Evolutionary conservation across 2,797 vertebrate genomes (phyloP).

Genomic region (Discoglossus pictus): DNA sequence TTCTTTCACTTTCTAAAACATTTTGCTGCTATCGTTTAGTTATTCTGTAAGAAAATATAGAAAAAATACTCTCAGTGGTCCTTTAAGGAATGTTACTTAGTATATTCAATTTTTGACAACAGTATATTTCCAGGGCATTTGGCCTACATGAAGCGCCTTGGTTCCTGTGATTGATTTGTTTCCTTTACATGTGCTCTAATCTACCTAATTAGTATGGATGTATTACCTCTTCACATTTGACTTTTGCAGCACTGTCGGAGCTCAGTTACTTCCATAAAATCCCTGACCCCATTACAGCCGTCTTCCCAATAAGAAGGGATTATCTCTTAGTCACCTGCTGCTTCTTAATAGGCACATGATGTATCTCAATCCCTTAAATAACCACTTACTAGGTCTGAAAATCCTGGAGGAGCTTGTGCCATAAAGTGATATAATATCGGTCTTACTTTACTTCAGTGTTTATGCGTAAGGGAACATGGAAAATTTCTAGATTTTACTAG

Average conservation of each 20-base stretch:
- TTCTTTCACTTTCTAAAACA: too few species aligned
- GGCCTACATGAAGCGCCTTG: too few species aligned
- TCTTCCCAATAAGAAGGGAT: constrained; percentile 26
- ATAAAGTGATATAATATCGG: not conserved
- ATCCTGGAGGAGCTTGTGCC: not conserved
- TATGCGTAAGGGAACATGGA: too few species aligned
- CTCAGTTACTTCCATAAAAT: constrained; percentile 23
- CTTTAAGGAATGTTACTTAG: too few species aligned
- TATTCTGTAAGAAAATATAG: too few species aligned
- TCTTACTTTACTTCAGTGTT: too few species aligned
- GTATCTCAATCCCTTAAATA: constrained; percentile 9
- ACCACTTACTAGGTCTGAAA: constrained; percentile 1
- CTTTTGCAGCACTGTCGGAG: constrained; percentile 22
- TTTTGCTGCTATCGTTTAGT: too few species aligned
- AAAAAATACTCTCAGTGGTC: too few species aligned
- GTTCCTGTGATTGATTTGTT: too few species aligned
- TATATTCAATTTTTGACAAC: too few species aligned
- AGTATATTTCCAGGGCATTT: too few species aligned
- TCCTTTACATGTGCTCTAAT: not conserved
- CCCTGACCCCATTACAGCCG: constrained; percentile 31
- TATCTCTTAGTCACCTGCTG: constrained; percentile 37
- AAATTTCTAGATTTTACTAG: too few species aligned
- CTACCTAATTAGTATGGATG: not conserved
- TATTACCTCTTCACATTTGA: constrained; percentile 23
- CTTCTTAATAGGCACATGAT: constrained; percentile 35